Conservation (phyloP, 2,113 vertebrate species). For the Sakesphorus luctuosus region DNA sequence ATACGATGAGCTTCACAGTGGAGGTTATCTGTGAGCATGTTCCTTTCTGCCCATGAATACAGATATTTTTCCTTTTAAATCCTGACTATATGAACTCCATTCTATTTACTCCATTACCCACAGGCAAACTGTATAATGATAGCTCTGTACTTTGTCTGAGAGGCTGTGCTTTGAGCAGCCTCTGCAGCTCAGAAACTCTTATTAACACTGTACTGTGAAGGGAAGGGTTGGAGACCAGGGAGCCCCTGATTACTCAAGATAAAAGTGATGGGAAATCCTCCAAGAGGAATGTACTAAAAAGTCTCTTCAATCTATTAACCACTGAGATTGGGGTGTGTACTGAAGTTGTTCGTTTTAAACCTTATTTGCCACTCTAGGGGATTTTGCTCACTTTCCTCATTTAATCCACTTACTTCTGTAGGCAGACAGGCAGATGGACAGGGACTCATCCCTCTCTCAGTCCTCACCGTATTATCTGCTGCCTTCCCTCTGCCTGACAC, state of each 20-base stretch:
- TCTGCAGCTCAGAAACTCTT: slow-evolving; percentile 28
- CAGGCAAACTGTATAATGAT: slow-evolving; percentile 70
- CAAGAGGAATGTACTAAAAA: slow-evolving; percentile 33
- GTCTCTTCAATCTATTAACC: slow-evolving; percentile 18
- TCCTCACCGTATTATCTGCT: neutral
- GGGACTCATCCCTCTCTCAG: neutral
- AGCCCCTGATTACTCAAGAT: slow-evolving; percentile 61
- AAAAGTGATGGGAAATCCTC: slow-evolving; percentile 57
- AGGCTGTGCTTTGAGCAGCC: slow-evolving; percentile 43
- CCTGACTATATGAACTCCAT: slow-evolving; percentile 31
- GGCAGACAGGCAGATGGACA: neutral
- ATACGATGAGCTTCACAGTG: neutral
- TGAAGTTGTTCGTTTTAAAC: slow-evolving; percentile 11
- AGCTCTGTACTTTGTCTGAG: slow-evolving; percentile 30
- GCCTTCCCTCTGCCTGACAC: neutral
- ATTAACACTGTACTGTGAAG: neutral
- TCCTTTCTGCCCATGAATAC: slow-evolving; percentile 19
- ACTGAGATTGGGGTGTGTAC: neutral
- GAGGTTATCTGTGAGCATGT: neutral
- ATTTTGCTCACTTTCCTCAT: slow-evolving; percentile 42
- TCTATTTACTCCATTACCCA: slow-evolving; percentile 65
- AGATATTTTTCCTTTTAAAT: slow-evolving; percentile 38
- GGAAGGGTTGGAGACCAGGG: neutral
- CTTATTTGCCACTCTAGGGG: neutral
- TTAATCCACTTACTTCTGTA: slow-evolving; percentile 11